Evolutionary conservation across 2,888 invertebrate genomes (phyloP).

Genomic region (Cerastis rubricosa): DNA sequence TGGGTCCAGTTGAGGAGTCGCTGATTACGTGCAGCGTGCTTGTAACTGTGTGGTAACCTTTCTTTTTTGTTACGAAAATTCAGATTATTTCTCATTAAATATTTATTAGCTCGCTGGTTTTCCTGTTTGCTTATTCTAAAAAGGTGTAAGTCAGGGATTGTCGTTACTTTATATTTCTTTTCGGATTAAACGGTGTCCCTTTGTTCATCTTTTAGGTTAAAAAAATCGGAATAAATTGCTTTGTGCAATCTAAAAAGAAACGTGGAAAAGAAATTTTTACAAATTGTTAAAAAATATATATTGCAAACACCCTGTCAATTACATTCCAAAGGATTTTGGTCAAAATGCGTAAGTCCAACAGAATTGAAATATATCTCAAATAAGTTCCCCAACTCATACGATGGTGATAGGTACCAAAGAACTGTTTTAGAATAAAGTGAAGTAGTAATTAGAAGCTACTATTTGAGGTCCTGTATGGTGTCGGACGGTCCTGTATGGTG

Average conservation of each 20-base stretch:
- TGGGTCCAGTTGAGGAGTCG: too few species aligned
- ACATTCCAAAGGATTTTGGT: too few species aligned
- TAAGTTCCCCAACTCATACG: too few species aligned
- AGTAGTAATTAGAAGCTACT: background rate
- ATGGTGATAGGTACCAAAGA: too few species aligned
- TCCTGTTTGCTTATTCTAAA: background rate
- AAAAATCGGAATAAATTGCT: conserved; percentile 9
- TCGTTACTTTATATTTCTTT: background rate
- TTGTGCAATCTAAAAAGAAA: conserved; percentile 18
- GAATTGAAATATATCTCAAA: too few species aligned
- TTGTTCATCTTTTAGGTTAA: background rate
- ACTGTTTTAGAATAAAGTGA: too few species aligned
- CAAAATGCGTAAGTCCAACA: too few species aligned
- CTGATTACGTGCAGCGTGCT: background rate
- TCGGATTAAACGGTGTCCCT: background rate
- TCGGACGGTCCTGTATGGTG: too few species aligned
- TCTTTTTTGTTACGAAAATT: background rate
- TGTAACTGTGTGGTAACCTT: background rate
- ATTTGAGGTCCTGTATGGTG: too few species aligned
- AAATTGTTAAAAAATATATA: too few species aligned
- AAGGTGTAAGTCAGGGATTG: background rate
- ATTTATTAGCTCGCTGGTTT: background rate
- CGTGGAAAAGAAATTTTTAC: background rate
- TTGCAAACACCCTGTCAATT: too few species aligned
- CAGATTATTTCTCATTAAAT: conserved; percentile 3